These are phyloP conservation scores for Urocyon cinereoargenteus DNA, from an alignment of 2,797 vertebrate species.

Conservation along the genomic window DNA sequence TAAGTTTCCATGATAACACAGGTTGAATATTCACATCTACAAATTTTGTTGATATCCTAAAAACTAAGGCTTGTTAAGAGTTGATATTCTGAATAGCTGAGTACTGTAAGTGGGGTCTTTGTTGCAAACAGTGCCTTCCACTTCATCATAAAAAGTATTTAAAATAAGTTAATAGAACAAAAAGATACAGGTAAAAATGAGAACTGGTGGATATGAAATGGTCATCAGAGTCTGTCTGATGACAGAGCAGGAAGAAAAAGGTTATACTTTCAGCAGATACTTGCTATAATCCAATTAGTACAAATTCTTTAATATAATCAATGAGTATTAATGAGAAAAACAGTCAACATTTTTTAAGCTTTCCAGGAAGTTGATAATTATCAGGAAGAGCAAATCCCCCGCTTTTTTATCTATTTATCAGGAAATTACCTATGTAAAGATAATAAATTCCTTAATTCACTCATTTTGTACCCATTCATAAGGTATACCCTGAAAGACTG, in stretches of 20 bases:
- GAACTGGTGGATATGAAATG: background rate
- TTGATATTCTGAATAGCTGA: background rate
- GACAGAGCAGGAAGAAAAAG: background rate
- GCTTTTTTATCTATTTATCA: slow-evolving; percentile 44
- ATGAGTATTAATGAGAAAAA: slow-evolving; percentile 40
- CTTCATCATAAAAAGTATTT: background rate
- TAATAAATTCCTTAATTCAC: background rate
- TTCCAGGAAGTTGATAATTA: slow-evolving; percentile 43
- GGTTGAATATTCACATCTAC: background rate
- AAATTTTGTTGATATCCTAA: background rate
- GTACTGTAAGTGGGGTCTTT: background rate
- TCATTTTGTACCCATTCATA: background rate
- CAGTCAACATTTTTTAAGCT: background rate
- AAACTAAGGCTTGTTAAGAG: background rate
- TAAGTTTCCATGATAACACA: background rate
- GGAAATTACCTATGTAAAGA: background rate
- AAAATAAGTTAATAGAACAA: slow-evolving; percentile 22
- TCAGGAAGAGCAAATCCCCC: background rate
- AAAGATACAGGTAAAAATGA: background rate
- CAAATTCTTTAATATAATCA: slow-evolving; percentile 52
- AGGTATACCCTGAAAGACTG: background rate
- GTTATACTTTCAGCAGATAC: slow-evolving; percentile 4
- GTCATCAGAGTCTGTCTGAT: background rate
- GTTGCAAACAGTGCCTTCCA: background rate
- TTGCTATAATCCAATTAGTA: background rate